Base-by-base conservation (phyloP, 2,888 invertebrate species). In the Amphimallon solstitiale region DNA sequence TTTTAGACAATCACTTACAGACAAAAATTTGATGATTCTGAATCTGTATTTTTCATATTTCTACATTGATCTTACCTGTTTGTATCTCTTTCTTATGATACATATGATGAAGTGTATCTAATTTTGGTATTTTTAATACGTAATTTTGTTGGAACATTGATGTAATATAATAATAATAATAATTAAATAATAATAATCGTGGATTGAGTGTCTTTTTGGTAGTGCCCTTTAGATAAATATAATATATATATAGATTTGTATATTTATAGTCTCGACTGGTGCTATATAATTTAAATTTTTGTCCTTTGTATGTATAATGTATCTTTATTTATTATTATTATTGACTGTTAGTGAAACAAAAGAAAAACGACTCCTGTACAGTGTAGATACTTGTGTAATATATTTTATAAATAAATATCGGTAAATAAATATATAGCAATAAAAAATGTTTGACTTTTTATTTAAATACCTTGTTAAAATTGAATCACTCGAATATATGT, bases 301-400 rank as follows among this genome's bases (percentile, higher is more conserved):
- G 75, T 78, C 71, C 78, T 78, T 79, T 81, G 77, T 77, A 77
- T 78, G 76, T 77, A n/a, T n/a, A 76, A 73, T 74, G 70, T 71
- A 71, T 72, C 65, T 65, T 71, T 66, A 65, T 70, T 68, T 73
- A 67, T 70, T 67, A 60, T 23, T 38, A 70, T 79, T 73, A 79
- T 80, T 79, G 78, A 78, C 77, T 78, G 75, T 74, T 80, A 76
- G 74, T 76, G 79, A 75, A 76, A 72, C 68, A 72, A 72, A n/a
- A n/a, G n/a, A n/a, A n/a, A 73, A 71, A 74, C 29, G 45, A 45
- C 72, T 76, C 79, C 77, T 83, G 83, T 83, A 83, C 82, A 83
- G 82, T 83, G 83, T 83, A 83, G 83, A 83, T 83, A 83, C 81
- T 80, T 80, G 81, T 83, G 83, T 83, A 83, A 82, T 79, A 82